These are phyloP conservation scores for Phytoseiulus persimilis DNA, from an alignment of 2,888 invertebrate species.

Conservation along the genomic window DNA sequence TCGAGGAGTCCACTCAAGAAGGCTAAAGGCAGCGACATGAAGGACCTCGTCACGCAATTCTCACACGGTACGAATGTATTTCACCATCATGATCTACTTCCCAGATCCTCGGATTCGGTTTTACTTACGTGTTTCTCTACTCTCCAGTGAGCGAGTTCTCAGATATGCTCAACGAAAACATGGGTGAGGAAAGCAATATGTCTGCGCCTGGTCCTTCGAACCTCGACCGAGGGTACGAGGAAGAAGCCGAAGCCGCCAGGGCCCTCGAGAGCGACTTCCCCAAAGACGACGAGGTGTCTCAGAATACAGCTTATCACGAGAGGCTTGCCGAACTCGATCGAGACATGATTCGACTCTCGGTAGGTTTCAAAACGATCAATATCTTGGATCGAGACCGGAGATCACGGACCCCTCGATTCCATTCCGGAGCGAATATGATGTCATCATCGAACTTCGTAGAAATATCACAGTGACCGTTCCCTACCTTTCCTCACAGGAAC, in stretches of 20 bases:
- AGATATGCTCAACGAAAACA: neutral
- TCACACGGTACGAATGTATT: conserved; percentile 11
- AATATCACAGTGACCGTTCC: neutral
- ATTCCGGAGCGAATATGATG: too few species aligned
- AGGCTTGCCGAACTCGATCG: conserved; percentile 64
- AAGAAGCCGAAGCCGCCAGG: conserved; percentile 42
- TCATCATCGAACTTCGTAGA: too few species aligned
- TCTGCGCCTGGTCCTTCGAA: conserved; percentile 10
- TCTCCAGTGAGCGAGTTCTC: neutral
- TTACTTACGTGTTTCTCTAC: neutral
- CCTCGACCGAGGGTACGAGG: conserved; percentile 41
- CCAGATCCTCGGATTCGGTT: too few species aligned
- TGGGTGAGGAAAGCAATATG: conserved; percentile 39
- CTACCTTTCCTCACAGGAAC: conserved; percentile 56
- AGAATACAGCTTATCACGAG: conserved; percentile 46
- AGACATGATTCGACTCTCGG: conserved; percentile 60
- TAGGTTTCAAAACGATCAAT: neutral
- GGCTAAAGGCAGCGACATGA: neutral
- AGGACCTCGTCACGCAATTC: conserved; percentile 21
- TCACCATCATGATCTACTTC: too few species aligned
- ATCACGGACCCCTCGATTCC: too few species aligned
- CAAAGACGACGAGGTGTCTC: conserved; percentile 16
- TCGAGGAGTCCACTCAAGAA: conserved; percentile 18
- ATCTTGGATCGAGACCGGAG: too few species aligned
- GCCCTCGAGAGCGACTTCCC: conserved; percentile 41